phyloP scores from a whole-genome alignment of 2,797 vertebrate genomes.

The Sphaeramia orbicularis region DNA sequence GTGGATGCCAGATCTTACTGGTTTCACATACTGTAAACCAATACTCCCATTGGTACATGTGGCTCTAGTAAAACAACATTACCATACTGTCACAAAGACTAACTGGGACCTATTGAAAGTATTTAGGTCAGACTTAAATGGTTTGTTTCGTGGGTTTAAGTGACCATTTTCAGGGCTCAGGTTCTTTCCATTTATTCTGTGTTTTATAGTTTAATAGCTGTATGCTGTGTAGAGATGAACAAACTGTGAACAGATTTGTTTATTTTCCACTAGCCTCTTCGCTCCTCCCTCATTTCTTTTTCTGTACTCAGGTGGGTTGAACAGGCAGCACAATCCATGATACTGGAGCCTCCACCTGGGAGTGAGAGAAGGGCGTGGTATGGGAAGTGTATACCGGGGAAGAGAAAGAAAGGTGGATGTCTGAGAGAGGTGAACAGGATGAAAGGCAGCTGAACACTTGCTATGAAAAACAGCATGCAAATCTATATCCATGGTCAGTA shows the following conservation, averaged over 20 bases:
- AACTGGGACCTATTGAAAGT: not conserved
- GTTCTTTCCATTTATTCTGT: not conserved
- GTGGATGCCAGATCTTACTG: constrained; percentile 5
- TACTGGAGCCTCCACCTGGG: constrained; percentile 60
- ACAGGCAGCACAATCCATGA: constrained; percentile 36
- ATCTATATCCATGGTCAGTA: not conserved
- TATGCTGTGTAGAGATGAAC: not conserved
- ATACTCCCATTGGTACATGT: constrained; percentile 37
- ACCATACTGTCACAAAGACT: not conserved
- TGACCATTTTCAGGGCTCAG: not conserved
- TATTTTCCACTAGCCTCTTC: not conserved
- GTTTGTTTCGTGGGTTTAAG: not conserved
- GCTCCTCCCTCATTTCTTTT: constrained; percentile 34
- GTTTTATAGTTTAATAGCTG: not conserved
- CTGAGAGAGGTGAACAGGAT: constrained; percentile 30
- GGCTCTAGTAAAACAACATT: constrained; percentile 4
- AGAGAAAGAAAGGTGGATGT: constrained; percentile 8
- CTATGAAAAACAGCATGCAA: constrained; percentile 33
- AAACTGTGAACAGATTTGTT: constrained; percentile 17
- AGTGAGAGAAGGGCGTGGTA: constrained; percentile 43
- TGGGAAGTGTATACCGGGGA: not conserved
- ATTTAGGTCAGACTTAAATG: not conserved
- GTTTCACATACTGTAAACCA: constrained; percentile 49
- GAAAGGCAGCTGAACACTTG: constrained; percentile 35
- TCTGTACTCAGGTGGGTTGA: constrained; percentile 32